A percentile compares a stretch with the other conserved stretches of the same genome.
phyloP scores from a whole-genome alignment of 2,888 invertebrate genomes.

The Eupithecia subumbrata region DNA sequence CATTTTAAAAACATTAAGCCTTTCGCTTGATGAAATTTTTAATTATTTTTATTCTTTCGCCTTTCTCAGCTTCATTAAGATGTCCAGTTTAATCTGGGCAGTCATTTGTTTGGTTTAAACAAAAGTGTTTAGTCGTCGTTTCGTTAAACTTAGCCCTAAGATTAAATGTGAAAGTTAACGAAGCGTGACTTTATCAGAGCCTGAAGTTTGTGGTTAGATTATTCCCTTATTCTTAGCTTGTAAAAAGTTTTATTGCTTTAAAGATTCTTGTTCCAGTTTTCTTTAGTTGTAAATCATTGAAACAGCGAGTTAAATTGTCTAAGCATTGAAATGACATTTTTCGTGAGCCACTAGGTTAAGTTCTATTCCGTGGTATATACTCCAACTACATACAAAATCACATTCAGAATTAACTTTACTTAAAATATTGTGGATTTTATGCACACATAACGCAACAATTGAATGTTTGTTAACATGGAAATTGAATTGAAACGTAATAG shows the following conservation, averaged over 20 bases:
- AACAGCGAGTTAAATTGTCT: too few species aligned
- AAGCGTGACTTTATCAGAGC: not conserved
- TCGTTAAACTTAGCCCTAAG: conserved; percentile 33
- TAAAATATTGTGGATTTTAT: not conserved
- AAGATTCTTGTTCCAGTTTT: not conserved
- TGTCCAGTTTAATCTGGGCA: conserved; percentile 45
- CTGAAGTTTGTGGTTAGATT: conserved; percentile 12
- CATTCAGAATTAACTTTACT: not conserved
- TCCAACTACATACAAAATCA: not conserved
- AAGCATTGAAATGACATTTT: not conserved
- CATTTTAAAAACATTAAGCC: conserved; percentile 59
- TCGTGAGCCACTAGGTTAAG: not conserved
- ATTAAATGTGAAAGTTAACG: conserved; percentile 16
- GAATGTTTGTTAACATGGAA: conserved; percentile 19
- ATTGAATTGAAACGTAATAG: conserved; percentile 40
- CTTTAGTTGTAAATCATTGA: not conserved
- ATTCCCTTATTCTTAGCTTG: not conserved
- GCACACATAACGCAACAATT: not conserved
- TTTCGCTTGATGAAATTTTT: conserved; percentile 67
- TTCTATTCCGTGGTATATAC: not conserved
- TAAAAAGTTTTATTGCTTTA: conserved; percentile 1
- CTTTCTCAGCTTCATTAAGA: conserved; percentile 42
- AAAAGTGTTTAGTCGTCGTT: conserved; percentile 36
- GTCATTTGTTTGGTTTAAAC: conserved; percentile 44
- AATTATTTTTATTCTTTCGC: conserved; percentile 54